Percentiles rank a stretch among this genome's conserved stretches.
These are phyloP conservation scores for Morone saxatilis DNA, from an alignment of 2,113 vertebrate species.

Conservation along the genomic window DNA sequence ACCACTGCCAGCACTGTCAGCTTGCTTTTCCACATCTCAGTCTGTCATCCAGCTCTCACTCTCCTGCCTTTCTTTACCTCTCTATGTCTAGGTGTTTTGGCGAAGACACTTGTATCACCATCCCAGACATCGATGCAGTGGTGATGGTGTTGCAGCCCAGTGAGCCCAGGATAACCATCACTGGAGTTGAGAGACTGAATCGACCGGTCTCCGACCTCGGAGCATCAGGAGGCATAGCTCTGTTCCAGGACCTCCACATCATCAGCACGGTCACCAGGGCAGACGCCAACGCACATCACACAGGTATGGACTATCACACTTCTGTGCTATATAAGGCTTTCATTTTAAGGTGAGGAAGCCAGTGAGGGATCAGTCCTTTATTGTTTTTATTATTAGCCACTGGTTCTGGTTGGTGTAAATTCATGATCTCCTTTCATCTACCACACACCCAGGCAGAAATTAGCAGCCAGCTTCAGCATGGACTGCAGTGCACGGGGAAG, in stretches of 20 bases:
- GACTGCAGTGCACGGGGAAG: background rate
- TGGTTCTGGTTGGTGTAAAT: background rate
- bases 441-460: background rate
- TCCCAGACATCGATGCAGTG: conserved; percentile 93
- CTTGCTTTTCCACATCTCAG: background rate
- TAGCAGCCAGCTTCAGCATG: background rate
- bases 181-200: conserved; percentile 90
- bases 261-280: conserved; percentile 90
- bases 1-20: background rate
- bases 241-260: conserved; percentile 94
- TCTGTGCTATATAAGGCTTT: no score
- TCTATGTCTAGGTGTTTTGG: conserved; percentile 91
- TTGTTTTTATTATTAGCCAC: background rate
- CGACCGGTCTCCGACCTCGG: conserved; percentile 88
- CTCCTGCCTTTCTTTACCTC: background rate
- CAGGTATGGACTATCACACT: conserved; percentile 61
- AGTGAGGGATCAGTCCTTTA: background rate
- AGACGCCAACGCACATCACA: conserved; percentile 77
- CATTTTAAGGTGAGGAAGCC: background rate
- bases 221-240: conserved; percentile 84
- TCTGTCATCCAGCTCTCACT: background rate
- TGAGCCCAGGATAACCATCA: conserved; percentile 94
- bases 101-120: conserved; percentile 95
- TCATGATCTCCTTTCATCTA: background rate
- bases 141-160: conserved; percentile 96